phyloP scores from a whole-genome alignment of 2,888 invertebrate species.

The Rhopalosiphum nymphaeae region DNA sequence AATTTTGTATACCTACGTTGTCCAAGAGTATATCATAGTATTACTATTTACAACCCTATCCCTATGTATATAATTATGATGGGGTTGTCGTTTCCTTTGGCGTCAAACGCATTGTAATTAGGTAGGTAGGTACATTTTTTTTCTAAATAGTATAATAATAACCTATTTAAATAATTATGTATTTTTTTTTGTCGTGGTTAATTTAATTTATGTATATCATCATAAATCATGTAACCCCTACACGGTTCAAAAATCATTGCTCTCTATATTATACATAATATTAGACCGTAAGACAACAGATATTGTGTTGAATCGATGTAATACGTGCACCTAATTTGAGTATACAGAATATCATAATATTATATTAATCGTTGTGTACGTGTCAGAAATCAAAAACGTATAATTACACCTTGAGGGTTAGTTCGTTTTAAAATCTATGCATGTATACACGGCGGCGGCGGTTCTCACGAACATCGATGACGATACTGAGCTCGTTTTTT shows the following conservation, averaged over 20 bases:
- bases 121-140: background rate
- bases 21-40: background rate
- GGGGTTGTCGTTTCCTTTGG: background rate
- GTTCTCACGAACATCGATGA: conserved; percentile 35
- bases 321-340: background rate
- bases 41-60: background rate
- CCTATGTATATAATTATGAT: background rate
- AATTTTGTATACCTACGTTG: background rate
- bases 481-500: background rate
- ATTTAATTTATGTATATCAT: conserved; percentile 2
- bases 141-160: background rate
- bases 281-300: conserved; percentile 15
- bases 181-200: background rate
- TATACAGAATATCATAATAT: background rate
- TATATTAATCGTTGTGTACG: conserved; percentile 55
- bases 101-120: background rate
- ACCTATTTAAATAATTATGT: conserved; percentile 18
- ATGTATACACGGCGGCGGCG: background rate
- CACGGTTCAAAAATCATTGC: background rate
- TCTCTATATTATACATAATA: background rate
- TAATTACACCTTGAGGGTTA: conserved; percentile 46
- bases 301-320: background rate
- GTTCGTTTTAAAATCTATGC: conserved; percentile 28
- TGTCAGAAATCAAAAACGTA: conserved; percentile 56
- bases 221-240: background rate